Percentiles rank a stretch among this genome's conserved stretches.
Conservation (phyloP, 2,888 invertebrate species). For the Toxonevra muliebris region DNA sequence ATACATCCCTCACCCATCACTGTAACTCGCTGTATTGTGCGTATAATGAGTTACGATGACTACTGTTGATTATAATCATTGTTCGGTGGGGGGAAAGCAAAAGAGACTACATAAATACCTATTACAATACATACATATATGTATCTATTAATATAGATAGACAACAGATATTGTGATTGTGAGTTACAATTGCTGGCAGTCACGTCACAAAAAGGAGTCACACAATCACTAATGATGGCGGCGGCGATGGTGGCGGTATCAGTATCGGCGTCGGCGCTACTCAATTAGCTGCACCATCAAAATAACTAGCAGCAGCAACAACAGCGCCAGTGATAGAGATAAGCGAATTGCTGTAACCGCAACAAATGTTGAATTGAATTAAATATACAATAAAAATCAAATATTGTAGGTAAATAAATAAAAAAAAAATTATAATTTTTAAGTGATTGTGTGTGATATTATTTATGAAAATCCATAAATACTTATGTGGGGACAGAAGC, state of each 20-base stretch:
- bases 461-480: too few relatives aligned
- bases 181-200: slow-evolving; percentile 2
- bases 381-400: neutral
- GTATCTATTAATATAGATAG: slow-evolving; percentile 1
- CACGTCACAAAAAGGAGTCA: neutral
- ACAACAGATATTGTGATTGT: neutral
- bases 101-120: slow-evolving; percentile 4
- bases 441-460: too few relatives aligned
- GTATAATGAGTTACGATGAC: too few relatives aligned
- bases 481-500: too few relatives aligned
- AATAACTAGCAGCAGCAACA: neutral
- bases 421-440: neutral
- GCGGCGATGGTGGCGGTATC: neutral
- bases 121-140: neutral
- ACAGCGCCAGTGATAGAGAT: slow-evolving; percentile 5
- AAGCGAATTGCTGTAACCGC: neutral
- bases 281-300: slow-evolving; percentile 11
- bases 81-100: slow-evolving; percentile 7
- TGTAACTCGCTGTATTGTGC: too few relatives aligned
- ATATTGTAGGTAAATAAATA: neutral
- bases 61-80: too few relatives aligned
- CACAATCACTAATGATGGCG: neutral
- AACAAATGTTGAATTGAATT: neutral
- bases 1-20: too few relatives aligned
- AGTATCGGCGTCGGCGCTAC: slow-evolving; percentile 3